Base-by-base conservation (phyloP, 2,113 vertebrate genomes). In the Cyprinodon variegatus region DNA sequence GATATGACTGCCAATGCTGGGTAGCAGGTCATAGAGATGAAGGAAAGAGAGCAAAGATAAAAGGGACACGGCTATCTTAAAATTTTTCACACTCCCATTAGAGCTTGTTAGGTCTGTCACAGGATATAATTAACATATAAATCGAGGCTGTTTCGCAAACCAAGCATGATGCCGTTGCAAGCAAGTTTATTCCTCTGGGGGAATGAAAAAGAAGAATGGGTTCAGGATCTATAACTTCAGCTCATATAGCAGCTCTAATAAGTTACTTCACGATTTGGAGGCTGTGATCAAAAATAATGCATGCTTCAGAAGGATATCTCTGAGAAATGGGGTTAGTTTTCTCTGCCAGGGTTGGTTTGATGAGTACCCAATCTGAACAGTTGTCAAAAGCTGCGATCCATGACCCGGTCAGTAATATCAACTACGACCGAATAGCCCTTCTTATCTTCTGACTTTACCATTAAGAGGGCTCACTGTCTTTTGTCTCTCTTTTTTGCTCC, bases 121-220 rank as follows among this genome's bases (percentile, higher is more conserved):
- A 29, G 70, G 72, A 79, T 75, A 77, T 85, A 86, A 89, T 90
- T 90, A 91, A 84, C 90, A 91, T 91, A 86, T 86, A 88, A 88
- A 91, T 91, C n/a, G 63, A 89, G 74, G 83, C 61, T 64, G 86
- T 68, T 83, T 89, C 86, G 80, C 88, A 89, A 90, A 86, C 63
- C 74, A 78, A 75, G 73, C 75, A 76, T 79, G 81, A 72, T 65
- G 74, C 68, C 75, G 82, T 65, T 60, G 53, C 78, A 70, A 75
- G 66, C 77, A 61, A 64, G 63, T 76, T 88, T 70, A 72, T 62
- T 46, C 50, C 73, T 63, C 68, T 61, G 65, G 57, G 77, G 68
- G 67, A 59, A 62, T 57, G n/a, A 76, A 68, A 68, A 76, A 53
- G 64, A 82, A 43, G 63, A 53, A 83, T 75, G 69, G 61, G 61